Conservation (phyloP, 2,888 invertebrate species). For the Sarcophaga rosellei region DNA sequence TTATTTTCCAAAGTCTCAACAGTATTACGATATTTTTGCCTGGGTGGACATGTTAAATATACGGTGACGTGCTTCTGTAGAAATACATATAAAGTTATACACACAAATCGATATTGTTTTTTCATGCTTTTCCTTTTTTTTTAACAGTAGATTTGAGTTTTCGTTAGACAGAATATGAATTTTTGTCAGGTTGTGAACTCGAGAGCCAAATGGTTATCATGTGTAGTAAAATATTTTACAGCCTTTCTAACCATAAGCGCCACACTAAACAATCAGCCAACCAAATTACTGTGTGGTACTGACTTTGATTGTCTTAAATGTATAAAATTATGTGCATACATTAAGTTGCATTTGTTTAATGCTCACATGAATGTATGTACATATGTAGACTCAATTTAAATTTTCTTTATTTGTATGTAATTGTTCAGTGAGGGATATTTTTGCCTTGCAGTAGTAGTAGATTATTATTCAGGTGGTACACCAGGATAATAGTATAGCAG, state of each 20-base stretch:
- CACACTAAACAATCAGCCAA: slow-evolving; percentile 23
- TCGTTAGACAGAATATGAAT: slow-evolving; percentile 9
- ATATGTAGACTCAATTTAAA: not conserved
- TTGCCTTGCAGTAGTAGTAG: no score
- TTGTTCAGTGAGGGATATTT: no score
- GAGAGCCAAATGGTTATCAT: slow-evolving; percentile 8
- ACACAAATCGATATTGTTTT: slow-evolving; percentile 41
- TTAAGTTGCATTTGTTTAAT: slow-evolving; percentile 30
- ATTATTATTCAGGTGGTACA: no score
- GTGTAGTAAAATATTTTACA: slow-evolving; percentile 10
- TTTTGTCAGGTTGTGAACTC: slow-evolving; percentile 16
- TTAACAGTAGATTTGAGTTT: slow-evolving; percentile 1
- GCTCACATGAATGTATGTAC: not conserved
- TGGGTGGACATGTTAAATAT: slow-evolving; percentile 62
- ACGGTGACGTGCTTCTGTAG: slow-evolving; percentile 57
- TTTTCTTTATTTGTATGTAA: no score
- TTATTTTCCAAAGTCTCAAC: slow-evolving; percentile 20
- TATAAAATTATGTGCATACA: slow-evolving; percentile 52
- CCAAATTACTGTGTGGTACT: slow-evolving; percentile 31
- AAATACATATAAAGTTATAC: slow-evolving; percentile 32
- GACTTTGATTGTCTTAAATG: slow-evolving; percentile 27
- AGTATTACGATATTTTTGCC: slow-evolving; percentile 41
- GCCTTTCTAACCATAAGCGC: slow-evolving; percentile 33
- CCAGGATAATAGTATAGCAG: no score
- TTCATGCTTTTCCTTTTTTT: not conserved